Evolutionary conservation across 2,113 vertebrate genomes (phyloP), one percentile per base, ranked within the genome.

Genomic region (Cavia porcellus): DNA sequence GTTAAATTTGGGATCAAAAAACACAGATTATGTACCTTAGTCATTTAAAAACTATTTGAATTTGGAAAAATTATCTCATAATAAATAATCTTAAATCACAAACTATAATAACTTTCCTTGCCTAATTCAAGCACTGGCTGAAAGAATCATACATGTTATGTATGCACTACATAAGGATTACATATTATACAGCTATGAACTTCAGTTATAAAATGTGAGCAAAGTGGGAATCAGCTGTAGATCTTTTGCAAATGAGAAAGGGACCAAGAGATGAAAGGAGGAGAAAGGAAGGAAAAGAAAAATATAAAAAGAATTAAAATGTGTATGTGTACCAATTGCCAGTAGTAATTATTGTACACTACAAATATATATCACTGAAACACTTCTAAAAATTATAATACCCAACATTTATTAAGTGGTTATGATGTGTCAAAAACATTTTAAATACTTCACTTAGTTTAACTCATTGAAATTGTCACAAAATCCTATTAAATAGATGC

Each of bases 21-120:
- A 83, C 2, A 55, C 47, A 96, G 30, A 80, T 86, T 85, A 86
- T 75, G 74, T 92, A 83, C 35, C 24, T 92, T 92, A 74, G 3
- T 75, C 35, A 95, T 89, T 20, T 80, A 88, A 93, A 90, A 95
- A 32, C 64, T 92, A 47, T 86, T 75, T 91, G 17, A 89, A 90
- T 89, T 79, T 94, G 52, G 38, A 22, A 14, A 86, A 82, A 90
- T 93, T 90, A 88, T 83, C 74, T 92, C 62, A 86, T 92, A 82
- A 70, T 59, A 97, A 83, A 55, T 79, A 85, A 93, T 64, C 68
- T 89, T 89, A 66, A 79, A 83, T 92, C 55, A 85, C 24, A 95
- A 95, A 90, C 72, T 74, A 55, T 55, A 93, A 95, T 47, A 7
- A 87, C 50, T 96, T 9, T 47, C 13, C 20, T 52, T 95, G 64